phyloP scores from a whole-genome alignment of 2,888 invertebrate genomes.

The Aquatica leii region DNA sequence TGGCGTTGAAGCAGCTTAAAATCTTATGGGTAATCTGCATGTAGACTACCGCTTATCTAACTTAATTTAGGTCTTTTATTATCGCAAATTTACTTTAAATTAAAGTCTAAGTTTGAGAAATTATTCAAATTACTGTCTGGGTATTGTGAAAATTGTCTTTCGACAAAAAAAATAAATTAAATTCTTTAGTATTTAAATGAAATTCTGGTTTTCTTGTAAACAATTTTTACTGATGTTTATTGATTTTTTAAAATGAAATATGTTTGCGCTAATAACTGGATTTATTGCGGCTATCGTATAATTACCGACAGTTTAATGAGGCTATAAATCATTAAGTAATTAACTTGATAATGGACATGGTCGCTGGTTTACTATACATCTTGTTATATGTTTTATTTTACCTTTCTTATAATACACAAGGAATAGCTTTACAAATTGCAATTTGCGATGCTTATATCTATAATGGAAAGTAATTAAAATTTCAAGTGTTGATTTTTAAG shows the following conservation, averaged over 20 bases:
- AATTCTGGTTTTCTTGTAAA: background rate
- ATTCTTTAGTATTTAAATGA: background rate
- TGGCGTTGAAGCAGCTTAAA: background rate
- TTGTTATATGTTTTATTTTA: background rate
- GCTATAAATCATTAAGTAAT: conserved; percentile 25
- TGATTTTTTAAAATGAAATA: conserved; percentile 9
- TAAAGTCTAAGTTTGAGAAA: conserved; percentile 21
- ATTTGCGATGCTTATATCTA: conserved; percentile 3
- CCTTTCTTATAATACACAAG: background rate
- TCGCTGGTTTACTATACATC: conserved; percentile 6
- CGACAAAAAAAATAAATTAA: background rate
- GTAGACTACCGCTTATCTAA: conserved; percentile 26
- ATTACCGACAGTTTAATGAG: conserved; percentile 27
- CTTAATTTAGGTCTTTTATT: conserved; percentile 18
- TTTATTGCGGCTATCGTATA: conserved; percentile 24
- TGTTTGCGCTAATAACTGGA: conserved; percentile 21
- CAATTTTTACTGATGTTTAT: background rate
- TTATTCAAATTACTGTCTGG: conserved; percentile 19
- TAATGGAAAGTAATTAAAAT: background rate
- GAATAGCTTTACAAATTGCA: conserved; percentile 8
- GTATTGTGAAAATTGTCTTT: background rate
- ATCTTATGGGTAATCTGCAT: conserved; percentile 28
- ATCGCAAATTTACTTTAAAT: conserved; percentile 24
- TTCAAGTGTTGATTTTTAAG: conserved; percentile 2
- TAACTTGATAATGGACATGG: conserved; percentile 17